Conservation (phyloP, 2,113 vertebrate genomes). For the Notarius lentiginosus region DNA sequence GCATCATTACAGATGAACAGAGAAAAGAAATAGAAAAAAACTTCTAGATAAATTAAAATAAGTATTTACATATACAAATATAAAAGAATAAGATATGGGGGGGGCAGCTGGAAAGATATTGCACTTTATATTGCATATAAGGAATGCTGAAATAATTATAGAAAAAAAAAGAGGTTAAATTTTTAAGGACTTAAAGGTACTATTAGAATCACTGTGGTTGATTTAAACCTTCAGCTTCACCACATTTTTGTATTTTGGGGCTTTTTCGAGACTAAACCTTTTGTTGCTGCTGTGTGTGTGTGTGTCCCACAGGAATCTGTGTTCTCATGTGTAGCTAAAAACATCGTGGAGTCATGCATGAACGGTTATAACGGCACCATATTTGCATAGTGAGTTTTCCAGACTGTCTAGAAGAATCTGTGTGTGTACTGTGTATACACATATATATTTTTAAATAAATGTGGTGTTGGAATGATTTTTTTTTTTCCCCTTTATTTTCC, state of each 20-base stretch:
- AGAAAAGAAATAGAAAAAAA: no score
- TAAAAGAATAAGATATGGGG: no score
- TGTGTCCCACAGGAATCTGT: conserved; percentile 80
- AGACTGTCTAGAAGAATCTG: not conserved
- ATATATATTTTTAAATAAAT: not conserved
- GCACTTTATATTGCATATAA: no score
- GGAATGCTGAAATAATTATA: no score
- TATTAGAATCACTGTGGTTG: not conserved
- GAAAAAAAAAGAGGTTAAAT: no score
- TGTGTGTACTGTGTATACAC: not conserved
- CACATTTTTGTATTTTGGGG: not conserved
- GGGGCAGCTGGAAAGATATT: no score
- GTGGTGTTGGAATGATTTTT: not conserved
- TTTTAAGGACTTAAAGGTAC: not conserved
- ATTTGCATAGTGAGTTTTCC: conserved; percentile 92
- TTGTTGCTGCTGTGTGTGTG: not conserved
- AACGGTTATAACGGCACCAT: conserved; percentile 97
- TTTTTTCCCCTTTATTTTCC: not conserved
- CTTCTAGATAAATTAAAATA: no score
- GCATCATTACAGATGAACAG: no score
- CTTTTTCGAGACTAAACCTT: not conserved
- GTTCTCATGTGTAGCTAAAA: conserved; percentile 88
- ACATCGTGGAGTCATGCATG: conserved; percentile 93
- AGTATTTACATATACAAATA: no score
- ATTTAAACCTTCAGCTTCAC: not conserved